Conservation (phyloP, 2,113 vertebrate species). For the Nibea albiflora region DNA sequence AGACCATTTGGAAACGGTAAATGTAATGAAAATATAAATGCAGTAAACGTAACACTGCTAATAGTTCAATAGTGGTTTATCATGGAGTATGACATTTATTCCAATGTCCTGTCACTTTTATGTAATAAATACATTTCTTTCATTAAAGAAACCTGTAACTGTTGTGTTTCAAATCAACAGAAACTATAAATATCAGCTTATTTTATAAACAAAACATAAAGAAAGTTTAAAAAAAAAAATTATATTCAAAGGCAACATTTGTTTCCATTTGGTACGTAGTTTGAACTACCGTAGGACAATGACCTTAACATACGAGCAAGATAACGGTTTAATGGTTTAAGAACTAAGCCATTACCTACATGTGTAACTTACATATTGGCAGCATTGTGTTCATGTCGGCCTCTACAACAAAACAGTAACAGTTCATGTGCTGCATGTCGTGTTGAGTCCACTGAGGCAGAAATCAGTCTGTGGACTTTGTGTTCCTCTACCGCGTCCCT, state of each 20-base stretch:
- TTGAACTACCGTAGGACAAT: slow-evolving; percentile 10
- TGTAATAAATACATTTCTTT: slow-evolving; percentile 74
- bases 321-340: slow-evolving; percentile 31
- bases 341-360: slow-evolving; percentile 39
- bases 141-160: slow-evolving; percentile 53
- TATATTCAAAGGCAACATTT: slow-evolving; percentile 18
- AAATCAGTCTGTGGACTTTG: slow-evolving; percentile 32
- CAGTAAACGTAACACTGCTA: slow-evolving; percentile 44
- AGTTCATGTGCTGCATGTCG: slow-evolving; percentile 54
- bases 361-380: slow-evolving; percentile 48
- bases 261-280: slow-evolving; percentile 38
- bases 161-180: slow-evolving; percentile 60
- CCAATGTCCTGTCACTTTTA: slow-evolving; percentile 55
- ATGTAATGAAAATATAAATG: slow-evolving; percentile 45
- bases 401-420: slow-evolving; percentile 16
- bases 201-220: slow-evolving; percentile 56
- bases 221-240: background rate
- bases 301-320: slow-evolving; percentile 29
- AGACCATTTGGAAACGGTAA: slow-evolving; percentile 24
- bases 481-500: slow-evolving; percentile 51
- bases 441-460: slow-evolving; percentile 37
- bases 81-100: slow-evolving; percentile 41
- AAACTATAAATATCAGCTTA: slow-evolving; percentile 77
- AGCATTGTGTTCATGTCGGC: slow-evolving; percentile 39
- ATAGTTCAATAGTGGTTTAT: slow-evolving; percentile 55